Conservation (phyloP, 1,140 invertebrate species). For the Papilio machaon region DNA sequence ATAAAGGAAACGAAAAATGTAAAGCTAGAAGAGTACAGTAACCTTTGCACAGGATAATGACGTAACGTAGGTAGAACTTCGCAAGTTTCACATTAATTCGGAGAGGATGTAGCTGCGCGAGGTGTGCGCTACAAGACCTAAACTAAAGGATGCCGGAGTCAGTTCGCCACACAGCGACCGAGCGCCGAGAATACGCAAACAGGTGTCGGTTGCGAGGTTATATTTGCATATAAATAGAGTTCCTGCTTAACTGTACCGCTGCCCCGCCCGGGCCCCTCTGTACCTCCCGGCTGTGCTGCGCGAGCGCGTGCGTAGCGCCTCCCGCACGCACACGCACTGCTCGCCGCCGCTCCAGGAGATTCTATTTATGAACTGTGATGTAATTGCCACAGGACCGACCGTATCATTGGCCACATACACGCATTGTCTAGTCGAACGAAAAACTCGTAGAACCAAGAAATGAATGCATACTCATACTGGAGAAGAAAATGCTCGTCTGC, state of each 20-base stretch:
- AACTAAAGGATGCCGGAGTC: conserved; percentile 74
- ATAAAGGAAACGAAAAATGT: conserved; percentile 43
- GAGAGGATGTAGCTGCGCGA: conserved; percentile 42
- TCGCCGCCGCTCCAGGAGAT: conserved; percentile 66
- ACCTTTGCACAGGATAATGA: conserved; percentile 16
- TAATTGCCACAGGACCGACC: conserved; percentile 65
- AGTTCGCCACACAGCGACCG: conserved; percentile 70
- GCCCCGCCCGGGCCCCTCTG: conserved; percentile 71
- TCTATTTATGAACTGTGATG: conserved; percentile 78
- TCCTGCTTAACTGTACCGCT: conserved; percentile 81
- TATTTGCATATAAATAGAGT: conserved; percentile 82
- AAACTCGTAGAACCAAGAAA: background rate
- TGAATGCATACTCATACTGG: background rate
- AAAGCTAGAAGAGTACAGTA: conserved; percentile 43
- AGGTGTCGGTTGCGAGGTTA: conserved; percentile 80
- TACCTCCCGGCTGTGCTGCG: conserved; percentile 57
- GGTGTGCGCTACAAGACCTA: conserved; percentile 60
- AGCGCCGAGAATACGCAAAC: conserved; percentile 80
- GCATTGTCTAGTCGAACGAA: conserved; percentile 44
- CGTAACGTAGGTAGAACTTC: conserved; percentile 17
- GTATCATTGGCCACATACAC: conserved; percentile 53
- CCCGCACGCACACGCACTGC: conserved; percentile 56
- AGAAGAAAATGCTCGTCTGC: background rate
- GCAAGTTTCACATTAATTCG: conserved; percentile 40
- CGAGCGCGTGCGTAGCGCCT: conserved; percentile 65